phyloP scores from a whole-genome alignment of 2,888 invertebrate species.

The Campoplex capitator region DNA sequence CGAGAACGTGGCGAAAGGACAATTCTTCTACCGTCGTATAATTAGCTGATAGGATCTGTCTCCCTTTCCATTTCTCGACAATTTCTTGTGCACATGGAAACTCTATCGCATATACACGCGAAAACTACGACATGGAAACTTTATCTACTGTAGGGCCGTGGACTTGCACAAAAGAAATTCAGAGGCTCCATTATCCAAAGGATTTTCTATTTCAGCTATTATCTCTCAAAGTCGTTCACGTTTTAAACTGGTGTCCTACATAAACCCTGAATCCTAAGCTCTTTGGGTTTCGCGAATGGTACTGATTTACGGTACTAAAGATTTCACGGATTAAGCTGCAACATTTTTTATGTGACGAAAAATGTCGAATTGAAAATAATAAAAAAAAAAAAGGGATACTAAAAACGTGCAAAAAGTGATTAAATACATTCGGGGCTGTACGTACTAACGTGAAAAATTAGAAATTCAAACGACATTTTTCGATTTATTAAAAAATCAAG shows the following conservation, averaged over 20 bases:
- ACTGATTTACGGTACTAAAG: neutral
- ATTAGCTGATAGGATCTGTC: slow-evolving; percentile 78
- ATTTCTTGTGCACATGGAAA: slow-evolving; percentile 61
- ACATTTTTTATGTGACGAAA: neutral
- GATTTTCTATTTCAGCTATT: slow-evolving; percentile 73
- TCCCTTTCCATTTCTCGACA: slow-evolving; percentile 39
- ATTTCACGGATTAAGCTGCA: neutral
- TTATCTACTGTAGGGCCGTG: slow-evolving; percentile 41
- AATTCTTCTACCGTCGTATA: slow-evolving; percentile 75
- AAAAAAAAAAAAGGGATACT: neutral
- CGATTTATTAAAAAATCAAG: slow-evolving; percentile 7
- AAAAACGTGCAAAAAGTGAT: neutral
- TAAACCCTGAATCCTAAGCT: slow-evolving; percentile 30
- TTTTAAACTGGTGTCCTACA: slow-evolving; percentile 48
- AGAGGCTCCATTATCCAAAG: slow-evolving; percentile 74
- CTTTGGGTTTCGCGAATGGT: neutral
- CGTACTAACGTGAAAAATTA: neutral
- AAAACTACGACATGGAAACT: neutral
- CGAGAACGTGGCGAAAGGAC: slow-evolving; percentile 65
- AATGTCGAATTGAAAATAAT: neutral
- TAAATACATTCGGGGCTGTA: neutral
- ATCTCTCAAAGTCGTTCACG: slow-evolving; percentile 67
- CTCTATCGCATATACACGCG: slow-evolving; percentile 32
- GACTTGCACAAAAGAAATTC: slow-evolving; percentile 76
- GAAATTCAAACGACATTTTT: slow-evolving; percentile 1